phyloP scores from a whole-genome alignment of 2,888 invertebrate genomes.

The Ichneumon xanthorius region DNA sequence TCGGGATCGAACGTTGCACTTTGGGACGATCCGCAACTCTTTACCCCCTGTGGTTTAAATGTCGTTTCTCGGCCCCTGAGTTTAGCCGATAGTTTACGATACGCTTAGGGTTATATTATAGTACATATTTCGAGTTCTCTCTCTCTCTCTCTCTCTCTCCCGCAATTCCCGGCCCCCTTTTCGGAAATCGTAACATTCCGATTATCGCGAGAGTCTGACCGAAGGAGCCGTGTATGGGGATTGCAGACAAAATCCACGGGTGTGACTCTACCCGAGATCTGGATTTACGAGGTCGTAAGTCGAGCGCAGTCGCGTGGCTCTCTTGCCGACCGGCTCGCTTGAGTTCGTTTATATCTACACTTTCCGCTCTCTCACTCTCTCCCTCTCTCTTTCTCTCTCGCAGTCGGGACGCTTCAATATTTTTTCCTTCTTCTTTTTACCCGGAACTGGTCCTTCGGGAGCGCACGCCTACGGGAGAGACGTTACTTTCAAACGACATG shows the following conservation, averaged over 20 bases:
- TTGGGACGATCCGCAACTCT: constrained; percentile 27
- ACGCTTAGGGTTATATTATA: constrained; percentile 69
- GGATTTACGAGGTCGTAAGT: constrained; percentile 76
- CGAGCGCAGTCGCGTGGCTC: constrained; percentile 73
- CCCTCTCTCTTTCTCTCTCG: constrained; percentile 40
- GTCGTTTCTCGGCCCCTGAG: constrained; percentile 56
- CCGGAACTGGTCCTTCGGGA: constrained; percentile 68
- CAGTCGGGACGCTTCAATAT: constrained; percentile 11
- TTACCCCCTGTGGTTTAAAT: constrained; percentile 64
- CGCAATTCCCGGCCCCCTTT: not conserved
- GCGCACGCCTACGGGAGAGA: constrained; percentile 62
- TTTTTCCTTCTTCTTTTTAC: constrained; percentile 52
- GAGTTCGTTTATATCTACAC: not conserved
- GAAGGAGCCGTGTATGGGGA: constrained; percentile 29
- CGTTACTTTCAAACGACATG: constrained; percentile 61
- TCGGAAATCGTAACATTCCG: constrained; percentile 66
- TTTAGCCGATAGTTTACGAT: constrained; percentile 73
- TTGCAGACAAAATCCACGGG: constrained; percentile 50
- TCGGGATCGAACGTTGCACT: constrained; percentile 45
- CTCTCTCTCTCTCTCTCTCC: too few species aligned
- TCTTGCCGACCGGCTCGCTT: constrained; percentile 40
- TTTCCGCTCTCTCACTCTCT: constrained; percentile 25
- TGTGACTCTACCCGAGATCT: constrained; percentile 66
- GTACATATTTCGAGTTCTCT: constrained; percentile 48
- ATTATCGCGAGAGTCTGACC: constrained; percentile 52